Percentiles rank a stretch among this genome's conserved stretches.
Conservation (phyloP, 2,888 invertebrate genomes). For the Calliopum simillimum region DNA sequence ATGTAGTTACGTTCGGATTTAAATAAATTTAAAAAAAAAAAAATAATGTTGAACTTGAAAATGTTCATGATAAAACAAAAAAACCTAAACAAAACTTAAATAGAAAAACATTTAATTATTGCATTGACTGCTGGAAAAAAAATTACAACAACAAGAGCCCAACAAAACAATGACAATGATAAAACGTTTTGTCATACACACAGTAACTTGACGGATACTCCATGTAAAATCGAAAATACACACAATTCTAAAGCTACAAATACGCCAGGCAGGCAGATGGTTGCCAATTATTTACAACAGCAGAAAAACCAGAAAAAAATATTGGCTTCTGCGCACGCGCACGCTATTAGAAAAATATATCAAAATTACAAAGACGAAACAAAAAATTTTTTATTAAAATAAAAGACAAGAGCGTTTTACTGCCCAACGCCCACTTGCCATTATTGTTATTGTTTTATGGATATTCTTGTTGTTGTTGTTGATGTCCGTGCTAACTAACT, state of each 20-base stretch:
- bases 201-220: too few relatives aligned
- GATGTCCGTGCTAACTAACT: not conserved
- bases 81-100: not conserved
- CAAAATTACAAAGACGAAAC: not conserved
- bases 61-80: not conserved
- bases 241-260: not conserved
- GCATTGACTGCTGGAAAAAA: not conserved
- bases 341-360: slow-evolving; percentile 3
- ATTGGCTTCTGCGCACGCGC: not conserved
- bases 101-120: slow-evolving; percentile 10
- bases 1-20: not conserved
- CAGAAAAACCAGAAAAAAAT: not conserved
- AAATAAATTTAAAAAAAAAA: not conserved
- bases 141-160: not conserved
- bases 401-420: not conserved
- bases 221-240: not conserved
- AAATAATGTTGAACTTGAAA: slow-evolving; percentile 6
- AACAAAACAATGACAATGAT: not conserved
- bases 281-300: slow-evolving; percentile 10
- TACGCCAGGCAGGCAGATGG: slow-evolving; percentile 3
- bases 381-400: too few relatives aligned
- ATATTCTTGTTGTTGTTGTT: too few relatives aligned
- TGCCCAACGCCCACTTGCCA: too few relatives aligned
- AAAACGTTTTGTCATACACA: slow-evolving; percentile 8
- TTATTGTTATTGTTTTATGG: too few relatives aligned